A percentile compares a stretch with the other conserved stretches of the same genome.
Evolutionary conservation across 2,888 invertebrate genomes (phyloP).

Genomic region (Petrophora chlorosata): DNA sequence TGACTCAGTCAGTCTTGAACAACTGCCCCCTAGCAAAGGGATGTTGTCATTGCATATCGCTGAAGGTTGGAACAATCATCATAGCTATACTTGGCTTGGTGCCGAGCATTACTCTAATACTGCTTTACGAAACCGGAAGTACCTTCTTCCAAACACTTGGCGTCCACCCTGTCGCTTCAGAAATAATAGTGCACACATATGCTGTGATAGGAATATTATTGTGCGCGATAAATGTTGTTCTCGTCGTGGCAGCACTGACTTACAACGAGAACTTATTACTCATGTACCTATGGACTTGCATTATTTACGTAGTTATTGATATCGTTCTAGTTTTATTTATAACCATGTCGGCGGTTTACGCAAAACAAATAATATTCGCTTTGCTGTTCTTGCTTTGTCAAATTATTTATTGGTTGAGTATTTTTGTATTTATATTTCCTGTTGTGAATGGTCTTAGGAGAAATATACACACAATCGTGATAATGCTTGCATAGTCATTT

Average conservation of each 20-base stretch:
- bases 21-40: conserved; percentile 42
- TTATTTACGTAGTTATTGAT: conserved; percentile 50
- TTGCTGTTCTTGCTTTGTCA: conserved; percentile 34
- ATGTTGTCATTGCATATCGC: conserved; percentile 51
- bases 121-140: conserved; percentile 37
- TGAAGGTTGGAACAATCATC: conserved; percentile 53
- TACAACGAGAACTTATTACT: conserved; percentile 56
- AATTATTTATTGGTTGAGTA: conserved; percentile 47
- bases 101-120: conserved; percentile 44
- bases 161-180: conserved; percentile 26
- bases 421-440: conserved; percentile 49
- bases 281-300: conserved; percentile 53
- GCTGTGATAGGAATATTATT: conserved; percentile 50
- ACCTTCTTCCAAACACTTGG: conserved; percentile 36
- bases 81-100: conserved; percentile 51
- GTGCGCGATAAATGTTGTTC: conserved; percentile 43
- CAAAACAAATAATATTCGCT: conserved; percentile 25
- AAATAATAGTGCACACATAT: conserved; percentile 46
- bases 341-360: conserved; percentile 33
- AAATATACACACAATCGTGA: conserved; percentile 59
- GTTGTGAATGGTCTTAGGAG: conserved; percentile 61
- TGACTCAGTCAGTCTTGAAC: conserved; percentile 24
- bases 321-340: conserved; percentile 36
- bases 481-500: conserved; percentile 40
- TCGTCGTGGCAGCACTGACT: conserved; percentile 49